Conservation (phyloP, 2,888 invertebrate species). For the Meandrusa payeni region DNA sequence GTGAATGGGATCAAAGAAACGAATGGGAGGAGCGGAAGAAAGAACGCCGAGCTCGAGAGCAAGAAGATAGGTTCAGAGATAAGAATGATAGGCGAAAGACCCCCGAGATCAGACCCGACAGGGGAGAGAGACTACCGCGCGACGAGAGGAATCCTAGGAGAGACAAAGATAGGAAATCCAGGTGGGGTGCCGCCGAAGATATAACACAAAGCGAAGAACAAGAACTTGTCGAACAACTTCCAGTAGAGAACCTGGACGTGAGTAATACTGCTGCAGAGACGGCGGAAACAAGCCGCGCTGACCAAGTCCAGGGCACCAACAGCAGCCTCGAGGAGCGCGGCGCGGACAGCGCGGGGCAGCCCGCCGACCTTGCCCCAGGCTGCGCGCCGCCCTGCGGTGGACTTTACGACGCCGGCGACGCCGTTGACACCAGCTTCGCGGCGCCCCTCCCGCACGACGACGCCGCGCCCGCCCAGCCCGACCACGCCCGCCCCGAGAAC, state of each 20-base stretch:
- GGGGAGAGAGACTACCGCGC: slow-evolving; percentile 28
- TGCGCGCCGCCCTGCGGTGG: no score
- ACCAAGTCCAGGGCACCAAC: neutral
- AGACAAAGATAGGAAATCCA: slow-evolving; percentile 66
- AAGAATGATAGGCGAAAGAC: slow-evolving; percentile 45
- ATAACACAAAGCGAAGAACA: slow-evolving; percentile 16
- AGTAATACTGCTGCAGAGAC: neutral
- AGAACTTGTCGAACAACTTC: slow-evolving; percentile 11
- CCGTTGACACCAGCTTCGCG: neutral
- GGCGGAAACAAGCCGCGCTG: slow-evolving; percentile 1
- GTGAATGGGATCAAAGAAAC: slow-evolving; percentile 49
- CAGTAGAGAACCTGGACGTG: neutral
- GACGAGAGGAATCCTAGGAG: slow-evolving; percentile 43
- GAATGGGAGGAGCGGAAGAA: slow-evolving; percentile 59
- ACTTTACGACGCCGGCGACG: no score
- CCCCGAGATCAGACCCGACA: slow-evolving; percentile 43
- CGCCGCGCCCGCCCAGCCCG: slow-evolving; percentile 12
- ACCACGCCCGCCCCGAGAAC: slow-evolving; percentile 4
- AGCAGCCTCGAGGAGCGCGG: neutral
- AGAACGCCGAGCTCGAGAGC: slow-evolving; percentile 46
- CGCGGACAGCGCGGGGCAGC: neutral
- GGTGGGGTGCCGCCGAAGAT: slow-evolving; percentile 69
- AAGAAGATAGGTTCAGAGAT: slow-evolving; percentile 49
- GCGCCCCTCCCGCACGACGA: slow-evolving; percentile 14
- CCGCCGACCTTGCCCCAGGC: no score